These are phyloP conservation scores for Eidolon helvum DNA, from an alignment of 2,113 vertebrate species.

Conservation along the genomic window DNA sequence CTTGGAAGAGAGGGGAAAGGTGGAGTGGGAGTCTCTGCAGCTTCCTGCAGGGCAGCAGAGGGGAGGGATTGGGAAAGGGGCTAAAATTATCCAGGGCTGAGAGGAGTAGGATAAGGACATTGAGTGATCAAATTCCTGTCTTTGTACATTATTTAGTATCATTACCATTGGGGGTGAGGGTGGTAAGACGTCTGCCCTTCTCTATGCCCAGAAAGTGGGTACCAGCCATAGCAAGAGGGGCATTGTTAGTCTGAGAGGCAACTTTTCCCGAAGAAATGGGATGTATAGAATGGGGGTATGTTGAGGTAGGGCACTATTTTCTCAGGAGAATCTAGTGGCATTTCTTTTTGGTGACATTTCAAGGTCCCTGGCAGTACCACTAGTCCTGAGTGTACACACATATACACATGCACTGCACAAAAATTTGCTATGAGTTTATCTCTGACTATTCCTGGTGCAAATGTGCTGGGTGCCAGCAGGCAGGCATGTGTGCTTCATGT, in stretches of 20 bases:
- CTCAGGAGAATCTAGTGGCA: neutral
- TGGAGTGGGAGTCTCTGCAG: neutral
- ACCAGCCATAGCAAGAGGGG: neutral
- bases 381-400: neutral
- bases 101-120: neutral
- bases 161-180: neutral
- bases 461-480: neutral
- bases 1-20: neutral
- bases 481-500: neutral
- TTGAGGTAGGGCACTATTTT: neutral
- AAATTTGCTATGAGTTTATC: neutral
- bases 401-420: neutral
- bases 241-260: neutral
- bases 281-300: neutral
- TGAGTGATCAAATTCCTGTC: neutral
- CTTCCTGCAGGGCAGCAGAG: neutral
- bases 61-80: neutral
- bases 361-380: neutral
- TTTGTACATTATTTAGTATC: neutral
- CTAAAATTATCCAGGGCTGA: neutral
- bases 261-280: neutral
- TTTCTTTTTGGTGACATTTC: slow-evolving; percentile 58
- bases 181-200: neutral
- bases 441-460: neutral
- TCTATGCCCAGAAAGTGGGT: neutral